These are phyloP conservation scores for Somateria mollissima DNA, from an alignment of 2,797 vertebrate genomes.

Conservation along the genomic window DNA sequence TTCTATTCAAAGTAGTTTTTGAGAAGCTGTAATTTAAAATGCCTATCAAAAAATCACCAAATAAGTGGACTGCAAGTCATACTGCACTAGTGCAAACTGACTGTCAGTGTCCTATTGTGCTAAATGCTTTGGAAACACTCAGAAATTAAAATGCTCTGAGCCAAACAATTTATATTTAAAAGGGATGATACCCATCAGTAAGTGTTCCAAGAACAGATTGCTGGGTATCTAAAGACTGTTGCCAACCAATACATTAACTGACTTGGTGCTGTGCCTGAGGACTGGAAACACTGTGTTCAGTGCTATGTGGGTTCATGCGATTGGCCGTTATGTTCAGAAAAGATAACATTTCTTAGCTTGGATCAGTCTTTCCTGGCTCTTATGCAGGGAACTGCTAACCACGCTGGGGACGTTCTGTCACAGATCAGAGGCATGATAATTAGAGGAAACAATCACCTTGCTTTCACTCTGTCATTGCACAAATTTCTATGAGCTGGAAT, in stretches of 20 bases:
- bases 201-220: conserved; percentile 55
- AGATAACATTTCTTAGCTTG: not conserved
- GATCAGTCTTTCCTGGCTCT: not conserved
- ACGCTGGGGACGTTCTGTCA: not conserved
- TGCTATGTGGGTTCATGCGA: not conserved
- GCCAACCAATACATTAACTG: conserved; percentile 52
- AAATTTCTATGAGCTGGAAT: not conserved
- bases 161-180: conserved; percentile 23
- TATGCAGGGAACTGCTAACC: not conserved
- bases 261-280: conserved; percentile 8
- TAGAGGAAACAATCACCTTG: not conserved
- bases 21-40: not conserved
- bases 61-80: not conserved
- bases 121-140: conserved; percentile 49
- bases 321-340: not conserved
- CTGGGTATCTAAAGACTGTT: conserved; percentile 1
- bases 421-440: not conserved
- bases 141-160: conserved; percentile 30
- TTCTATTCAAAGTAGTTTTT: not conserved
- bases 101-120: not conserved
- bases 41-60: conserved; percentile 12
- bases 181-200: not conserved
- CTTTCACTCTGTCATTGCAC: not conserved
- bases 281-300: conserved; percentile 40
- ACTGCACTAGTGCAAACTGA: not conserved